Evolutionary conservation across 2,888 invertebrate genomes (phyloP).

Genomic region (Polyploca ridens): DNA sequence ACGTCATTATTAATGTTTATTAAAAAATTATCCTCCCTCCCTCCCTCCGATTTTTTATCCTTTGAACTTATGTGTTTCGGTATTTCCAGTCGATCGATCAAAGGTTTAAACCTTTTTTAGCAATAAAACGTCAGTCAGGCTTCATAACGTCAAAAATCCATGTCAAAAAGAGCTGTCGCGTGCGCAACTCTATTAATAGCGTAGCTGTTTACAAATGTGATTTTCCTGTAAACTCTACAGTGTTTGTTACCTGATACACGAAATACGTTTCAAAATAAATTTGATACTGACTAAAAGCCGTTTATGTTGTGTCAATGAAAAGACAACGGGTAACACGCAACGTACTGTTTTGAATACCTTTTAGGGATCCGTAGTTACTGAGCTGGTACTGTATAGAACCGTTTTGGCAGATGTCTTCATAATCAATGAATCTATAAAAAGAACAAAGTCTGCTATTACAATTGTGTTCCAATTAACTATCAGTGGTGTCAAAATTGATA

Average conservation of each 20-base stretch:
- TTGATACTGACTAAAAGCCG: background rate
- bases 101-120: too few species aligned
- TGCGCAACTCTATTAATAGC: background rate
- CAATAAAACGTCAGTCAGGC: background rate
- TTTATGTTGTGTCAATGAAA: background rate
- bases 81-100: background rate
- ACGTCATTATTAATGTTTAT: background rate
- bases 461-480: too few species aligned
- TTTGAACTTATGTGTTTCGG: background rate
- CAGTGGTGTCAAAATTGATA: too few species aligned
- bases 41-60: background rate
- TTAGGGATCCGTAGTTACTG: too few species aligned
- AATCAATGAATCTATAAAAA: too few species aligned
- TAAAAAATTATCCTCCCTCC: too few species aligned
- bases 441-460: too few species aligned
- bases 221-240: background rate
- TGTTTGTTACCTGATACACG: constrained; percentile 1
- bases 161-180: background rate
- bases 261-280: background rate
- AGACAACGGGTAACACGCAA: background rate
- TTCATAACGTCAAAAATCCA: background rate
- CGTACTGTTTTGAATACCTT: too few species aligned
- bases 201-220: background rate
- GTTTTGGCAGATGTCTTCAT: too few species aligned
- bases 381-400: too few species aligned